Base-by-base conservation (phyloP, 1,140 invertebrate species). In the Cyphomyrmex costatus region DNA sequence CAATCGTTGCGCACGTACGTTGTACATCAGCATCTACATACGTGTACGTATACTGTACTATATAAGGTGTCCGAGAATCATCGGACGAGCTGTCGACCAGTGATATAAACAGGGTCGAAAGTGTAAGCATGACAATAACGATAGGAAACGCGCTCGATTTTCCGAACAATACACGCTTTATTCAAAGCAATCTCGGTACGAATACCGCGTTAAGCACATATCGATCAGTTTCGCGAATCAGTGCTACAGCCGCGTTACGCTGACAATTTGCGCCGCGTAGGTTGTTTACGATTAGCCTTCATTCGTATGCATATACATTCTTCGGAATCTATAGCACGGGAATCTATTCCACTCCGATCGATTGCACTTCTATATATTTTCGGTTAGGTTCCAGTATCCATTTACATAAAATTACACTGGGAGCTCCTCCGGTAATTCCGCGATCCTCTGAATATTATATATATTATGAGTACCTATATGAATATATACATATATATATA, bases 1-100 rank as follows among this genome's bases (percentile, higher is more conserved):
- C 88, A 89, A 93, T 91, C 92, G 91, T 92, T 89, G 80, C 68
- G 87, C 83, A 88, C 51, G 14, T 84, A 56, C 49, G 24, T 71
- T 33, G 56, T 58, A 46, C 36, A 79, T 58, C 65, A 66, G 42
- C 51, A 51, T 65, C 33, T 51, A 51, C 6, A 46, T 51, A 46
- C 66, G 42, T 85, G 51, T 66, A 46, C 73, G 61, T 85, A 65
- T 53, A 70, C 42, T 85, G 33, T 65, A 82, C 24, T 76, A 76
- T 60, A 76, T 14, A 19, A 76, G 53, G 21, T 42, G 53, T 76
- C 53, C 73, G 53, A 56, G 65, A 71, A 82, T 70, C 63, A 56
- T 82, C 65, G 77, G 51, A 60, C 46, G 61, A 83, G 36, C 65
- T 82, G 66, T 74, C 70, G 42, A 74, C 7, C 70, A 60, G 33